These are phyloP conservation scores for Trichogramma pretiosum DNA, from an alignment of 1,140 invertebrate species.

Conservation along the genomic window DNA sequence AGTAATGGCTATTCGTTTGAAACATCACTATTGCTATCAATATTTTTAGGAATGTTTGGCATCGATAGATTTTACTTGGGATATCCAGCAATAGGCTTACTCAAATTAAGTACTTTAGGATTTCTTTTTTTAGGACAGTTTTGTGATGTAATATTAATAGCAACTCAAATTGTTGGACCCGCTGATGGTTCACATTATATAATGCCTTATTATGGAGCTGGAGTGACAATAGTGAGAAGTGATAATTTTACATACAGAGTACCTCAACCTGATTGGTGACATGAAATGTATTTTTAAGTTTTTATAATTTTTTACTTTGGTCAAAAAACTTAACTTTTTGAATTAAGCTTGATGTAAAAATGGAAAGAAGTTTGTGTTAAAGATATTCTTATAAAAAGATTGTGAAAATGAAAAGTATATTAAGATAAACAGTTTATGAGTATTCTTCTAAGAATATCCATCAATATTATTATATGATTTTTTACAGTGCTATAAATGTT, in stretches of 20 bases:
- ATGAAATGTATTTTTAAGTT: too few species aligned
- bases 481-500: too few species aligned
- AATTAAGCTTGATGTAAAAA: too few species aligned
- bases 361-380: too few species aligned
- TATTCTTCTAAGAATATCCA: too few species aligned
- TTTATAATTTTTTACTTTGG: too few species aligned
- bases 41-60: conserved; percentile 97
- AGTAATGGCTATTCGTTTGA: conserved; percentile 92
- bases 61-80: conserved; percentile 93
- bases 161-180: conserved; percentile 83
- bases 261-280: conserved; percentile 66
- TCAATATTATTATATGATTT: too few species aligned
- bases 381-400: too few species aligned
- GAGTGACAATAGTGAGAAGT: conserved; percentile 68
- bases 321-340: too few species aligned
- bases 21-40: conserved; percentile 82
- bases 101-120: conserved; percentile 91
- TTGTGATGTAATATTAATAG: conserved; percentile 90
- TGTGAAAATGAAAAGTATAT: too few species aligned
- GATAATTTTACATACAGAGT: conserved; percentile 80
- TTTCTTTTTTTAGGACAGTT: conserved; percentile 96
- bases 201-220: conserved; percentile 87
- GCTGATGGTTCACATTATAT: conserved; percentile 95
- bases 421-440: too few species aligned
- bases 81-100: conserved; percentile 86